Percentiles rank a stretch among this genome's conserved stretches.
Conservation (phyloP, 2,888 invertebrate species). For the Lissocephala sabroskyi region DNA sequence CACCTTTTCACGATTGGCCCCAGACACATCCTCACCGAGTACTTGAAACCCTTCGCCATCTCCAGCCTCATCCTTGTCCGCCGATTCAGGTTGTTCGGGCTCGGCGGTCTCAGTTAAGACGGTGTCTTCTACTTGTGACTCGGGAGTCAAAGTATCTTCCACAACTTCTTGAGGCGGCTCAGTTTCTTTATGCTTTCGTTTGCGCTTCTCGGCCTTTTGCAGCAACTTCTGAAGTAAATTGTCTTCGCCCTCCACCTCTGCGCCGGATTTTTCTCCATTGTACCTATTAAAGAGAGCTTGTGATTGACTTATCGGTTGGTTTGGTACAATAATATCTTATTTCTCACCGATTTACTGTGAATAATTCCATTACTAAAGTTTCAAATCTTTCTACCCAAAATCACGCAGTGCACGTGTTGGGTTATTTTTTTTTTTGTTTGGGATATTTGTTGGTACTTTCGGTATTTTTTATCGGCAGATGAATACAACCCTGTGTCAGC, state of each 20-base stretch:
- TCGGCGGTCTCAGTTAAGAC: constrained; percentile 1
- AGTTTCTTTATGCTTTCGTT: constrained; percentile 64
- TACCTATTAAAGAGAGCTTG: too few species aligned
- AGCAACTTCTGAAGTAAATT: constrained; percentile 76
- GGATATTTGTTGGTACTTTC: constrained; percentile 8
- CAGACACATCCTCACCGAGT: constrained; percentile 76
- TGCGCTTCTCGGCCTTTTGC: constrained; percentile 75
- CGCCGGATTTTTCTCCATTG: not conserved
- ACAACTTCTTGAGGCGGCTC: constrained; percentile 28
- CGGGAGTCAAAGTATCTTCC: constrained; percentile 5
- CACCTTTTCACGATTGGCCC: constrained; percentile 76
- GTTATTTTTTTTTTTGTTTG: constrained; percentile 32
- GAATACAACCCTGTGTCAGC: too few species aligned
- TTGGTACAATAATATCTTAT: too few species aligned
- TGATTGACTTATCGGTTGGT: too few species aligned
- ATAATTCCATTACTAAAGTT: constrained; percentile 77
- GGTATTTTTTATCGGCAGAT: too few species aligned
- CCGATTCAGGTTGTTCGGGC: not conserved
- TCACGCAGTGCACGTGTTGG: constrained; percentile 49
- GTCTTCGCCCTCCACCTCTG: constrained; percentile 71
- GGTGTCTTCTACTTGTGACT: not conserved
- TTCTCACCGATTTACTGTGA: constrained; percentile 83
- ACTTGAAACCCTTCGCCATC: constrained; percentile 70
- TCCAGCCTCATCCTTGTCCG: constrained; percentile 5
- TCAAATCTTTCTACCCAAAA: too few species aligned